These are phyloP conservation scores for Strigamia maritima DNA, from an alignment of 2,888 invertebrate genomes.

Conservation along the genomic window DNA sequence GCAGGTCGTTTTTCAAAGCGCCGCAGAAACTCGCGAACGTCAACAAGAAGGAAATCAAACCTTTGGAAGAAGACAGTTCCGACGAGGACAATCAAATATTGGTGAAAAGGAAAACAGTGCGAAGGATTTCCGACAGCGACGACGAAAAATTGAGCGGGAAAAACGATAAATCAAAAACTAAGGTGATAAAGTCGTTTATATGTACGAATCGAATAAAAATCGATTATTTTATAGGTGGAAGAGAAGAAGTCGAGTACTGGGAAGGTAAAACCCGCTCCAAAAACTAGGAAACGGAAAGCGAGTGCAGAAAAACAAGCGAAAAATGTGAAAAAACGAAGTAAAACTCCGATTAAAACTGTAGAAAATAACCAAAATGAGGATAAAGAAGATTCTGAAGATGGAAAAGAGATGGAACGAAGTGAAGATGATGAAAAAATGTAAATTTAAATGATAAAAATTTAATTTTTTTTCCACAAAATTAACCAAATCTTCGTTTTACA, in stretches of 20 bases:
- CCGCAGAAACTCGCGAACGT: background rate
- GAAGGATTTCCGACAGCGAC: background rate
- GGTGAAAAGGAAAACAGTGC: background rate
- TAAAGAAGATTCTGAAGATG: too few relatives aligned
- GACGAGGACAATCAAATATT: background rate
- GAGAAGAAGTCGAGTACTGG: background rate
- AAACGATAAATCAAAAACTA: background rate
- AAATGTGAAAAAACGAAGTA: background rate
- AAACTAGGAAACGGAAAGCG: background rate
- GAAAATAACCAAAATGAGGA: too few relatives aligned
- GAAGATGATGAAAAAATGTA: background rate
- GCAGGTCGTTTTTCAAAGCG: constrained; percentile 11
- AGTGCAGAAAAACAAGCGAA: background rate
- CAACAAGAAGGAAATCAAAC: background rate
- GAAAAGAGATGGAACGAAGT: background rate
- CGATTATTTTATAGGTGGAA: background rate
- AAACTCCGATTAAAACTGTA: background rate
- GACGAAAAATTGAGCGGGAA: background rate
- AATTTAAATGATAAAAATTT: background rate
- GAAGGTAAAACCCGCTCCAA: background rate
- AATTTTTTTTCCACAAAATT: background rate
- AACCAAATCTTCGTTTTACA: background rate
- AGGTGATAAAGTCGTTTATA: background rate
- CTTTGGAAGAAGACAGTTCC: background rate
- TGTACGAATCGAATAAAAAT: too few relatives aligned